Evolutionary conservation across 1,140 invertebrate genomes (phyloP).

Genomic region (Phymastichus coffea): DNA sequence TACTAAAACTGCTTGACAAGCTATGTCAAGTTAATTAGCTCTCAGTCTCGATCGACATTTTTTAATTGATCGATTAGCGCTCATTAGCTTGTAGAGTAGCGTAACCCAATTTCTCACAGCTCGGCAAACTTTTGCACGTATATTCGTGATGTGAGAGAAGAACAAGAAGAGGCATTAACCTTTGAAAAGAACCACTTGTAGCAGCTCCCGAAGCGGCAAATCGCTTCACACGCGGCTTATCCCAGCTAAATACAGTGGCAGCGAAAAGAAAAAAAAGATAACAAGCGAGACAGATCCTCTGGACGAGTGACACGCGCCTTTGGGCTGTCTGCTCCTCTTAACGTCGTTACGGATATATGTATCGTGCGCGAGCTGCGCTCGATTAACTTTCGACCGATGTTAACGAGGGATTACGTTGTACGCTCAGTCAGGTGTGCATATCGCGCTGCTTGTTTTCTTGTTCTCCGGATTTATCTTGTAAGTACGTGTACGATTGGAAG

Average conservation of each 20-base stretch:
- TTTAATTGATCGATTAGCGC: no score
- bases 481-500: no score
- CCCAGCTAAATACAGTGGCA: not conserved
- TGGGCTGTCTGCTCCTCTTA: constrained; percentile 1
- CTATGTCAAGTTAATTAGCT: no score
- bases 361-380: no score
- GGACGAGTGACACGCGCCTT: constrained; percentile 4
- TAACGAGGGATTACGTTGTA: no score
- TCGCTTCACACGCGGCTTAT: constrained; percentile 22
- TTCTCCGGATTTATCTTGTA: no score
- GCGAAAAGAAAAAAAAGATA: not conserved
- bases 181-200: constrained; percentile 1
- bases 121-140: no score
- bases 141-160: not conserved
- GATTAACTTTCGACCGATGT: no score
- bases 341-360: no score
- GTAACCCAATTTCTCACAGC: not conserved
- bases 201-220: not conserved
- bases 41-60: no score
- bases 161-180: not conserved
- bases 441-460: no score
- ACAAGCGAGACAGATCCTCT: not conserved
- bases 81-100: not conserved
- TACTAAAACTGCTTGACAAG: not conserved
- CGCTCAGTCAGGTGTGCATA: no score